Evolutionary conservation across 2,888 invertebrate species (phyloP).

Genomic region (Hesperia comma): DNA sequence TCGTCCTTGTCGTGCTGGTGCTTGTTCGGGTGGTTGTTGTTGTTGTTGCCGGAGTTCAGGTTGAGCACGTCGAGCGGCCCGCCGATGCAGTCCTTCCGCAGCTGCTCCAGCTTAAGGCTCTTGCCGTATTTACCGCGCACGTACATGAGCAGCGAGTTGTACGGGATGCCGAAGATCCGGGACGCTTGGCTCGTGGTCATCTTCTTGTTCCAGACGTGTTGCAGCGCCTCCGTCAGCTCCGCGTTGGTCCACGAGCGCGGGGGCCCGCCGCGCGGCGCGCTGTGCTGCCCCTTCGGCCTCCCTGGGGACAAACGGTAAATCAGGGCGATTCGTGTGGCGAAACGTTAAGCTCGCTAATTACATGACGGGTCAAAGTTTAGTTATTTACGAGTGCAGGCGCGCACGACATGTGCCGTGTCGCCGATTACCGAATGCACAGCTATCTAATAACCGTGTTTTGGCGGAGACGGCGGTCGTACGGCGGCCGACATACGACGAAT

Average conservation of each 20-base stretch:
- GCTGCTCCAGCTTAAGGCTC: conserved; percentile 93
- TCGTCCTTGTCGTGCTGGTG: conserved; percentile 85
- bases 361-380: conserved; percentile 57
- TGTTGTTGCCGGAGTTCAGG: conserved; percentile 85
- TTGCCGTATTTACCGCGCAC: conserved; percentile 97
- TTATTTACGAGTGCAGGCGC: conserved; percentile 71
- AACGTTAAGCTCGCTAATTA: conserved; percentile 69
- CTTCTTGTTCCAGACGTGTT: conserved; percentile 97
- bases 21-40: conserved; percentile 81
- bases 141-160: conserved; percentile 96
- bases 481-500: conserved; percentile 60
- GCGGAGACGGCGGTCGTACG: conserved; percentile 58
- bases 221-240: conserved; percentile 94
- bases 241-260: conserved; percentile 97
- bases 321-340: conserved; percentile 42
- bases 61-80: conserved; percentile 90
- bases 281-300: conserved; percentile 95
- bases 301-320: conserved; percentile 72
- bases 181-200: conserved; percentile 97
- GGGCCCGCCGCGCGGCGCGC: conserved; percentile 94
- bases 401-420: conserved; percentile 78
- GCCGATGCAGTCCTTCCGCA: conserved; percentile 94
- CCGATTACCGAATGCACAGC: conserved; percentile 61
- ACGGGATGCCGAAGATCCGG: conserved; percentile 95
- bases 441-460: conserved; percentile 81